Evolutionary conservation across 92 coral and sea anemone genomes (phyloP).

Genomic region (Zoanthus sansibaricus): DNA sequence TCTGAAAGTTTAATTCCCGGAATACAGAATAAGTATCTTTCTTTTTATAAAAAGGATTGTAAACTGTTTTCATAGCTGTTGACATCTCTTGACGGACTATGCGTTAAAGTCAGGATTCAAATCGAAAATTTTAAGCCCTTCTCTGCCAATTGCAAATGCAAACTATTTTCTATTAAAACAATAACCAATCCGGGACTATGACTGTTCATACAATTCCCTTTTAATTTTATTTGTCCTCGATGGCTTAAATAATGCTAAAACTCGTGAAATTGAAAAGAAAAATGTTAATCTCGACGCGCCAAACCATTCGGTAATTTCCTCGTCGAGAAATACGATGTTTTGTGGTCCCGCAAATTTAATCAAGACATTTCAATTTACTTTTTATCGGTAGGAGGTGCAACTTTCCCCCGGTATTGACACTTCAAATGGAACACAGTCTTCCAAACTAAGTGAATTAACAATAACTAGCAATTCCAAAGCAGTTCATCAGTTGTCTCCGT

Average conservation of each 20-base stretch:
- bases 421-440: slow-evolving; percentile 41
- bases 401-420: slow-evolving; percentile 45
- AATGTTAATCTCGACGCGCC: not conserved
- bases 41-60: slow-evolving; percentile 44
- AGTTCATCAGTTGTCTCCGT: slow-evolving; percentile 34
- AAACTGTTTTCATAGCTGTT: slow-evolving; percentile 21
- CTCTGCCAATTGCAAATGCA: slow-evolving; percentile 19
- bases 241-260: slow-evolving; percentile 21
- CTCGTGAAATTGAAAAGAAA: slow-evolving; percentile 16
- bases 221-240: slow-evolving; percentile 23
- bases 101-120: not conserved
- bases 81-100: not conserved
- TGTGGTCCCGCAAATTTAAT: slow-evolving; percentile 23
- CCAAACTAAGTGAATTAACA: slow-evolving; percentile 35
- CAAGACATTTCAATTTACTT: not conserved
- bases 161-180: slow-evolving; percentile 26
- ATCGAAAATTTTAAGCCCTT: not conserved
- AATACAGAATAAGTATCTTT: slow-evolving; percentile 19
- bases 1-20: slow-evolving; percentile 62
- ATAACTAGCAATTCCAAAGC: slow-evolving; percentile 28
- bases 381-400: slow-evolving; percentile 34
- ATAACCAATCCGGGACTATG: slow-evolving; percentile 39
- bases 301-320: not conserved
- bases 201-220: not conserved
- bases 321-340: not conserved